Evolutionary conservation across 2,888 invertebrate genomes (phyloP).

Genomic region (Hirtodrosophila alboralis): DNA sequence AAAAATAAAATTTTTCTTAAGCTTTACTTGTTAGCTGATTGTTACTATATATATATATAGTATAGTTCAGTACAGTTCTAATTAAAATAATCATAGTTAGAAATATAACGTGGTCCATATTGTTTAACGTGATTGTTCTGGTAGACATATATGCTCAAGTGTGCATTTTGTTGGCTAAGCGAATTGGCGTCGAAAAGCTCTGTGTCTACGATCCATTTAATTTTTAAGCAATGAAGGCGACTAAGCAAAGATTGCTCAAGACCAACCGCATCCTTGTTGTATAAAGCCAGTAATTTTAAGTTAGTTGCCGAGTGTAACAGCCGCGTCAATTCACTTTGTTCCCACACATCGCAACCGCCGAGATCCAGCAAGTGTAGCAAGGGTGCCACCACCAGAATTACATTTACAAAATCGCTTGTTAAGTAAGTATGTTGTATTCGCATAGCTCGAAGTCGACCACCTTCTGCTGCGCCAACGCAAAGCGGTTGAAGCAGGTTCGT

Average conservation of each 20-base stretch:
- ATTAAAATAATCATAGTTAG: slow-evolving; percentile 20
- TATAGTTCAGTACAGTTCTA: no score
- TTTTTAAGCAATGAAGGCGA: slow-evolving; percentile 23
- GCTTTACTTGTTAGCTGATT: no score
- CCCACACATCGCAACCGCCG: slow-evolving; percentile 42
- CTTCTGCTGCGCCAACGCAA: slow-evolving; percentile 39
- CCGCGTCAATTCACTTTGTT: slow-evolving; percentile 26
- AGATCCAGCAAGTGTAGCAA: slow-evolving; percentile 48
- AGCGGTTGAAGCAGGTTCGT: slow-evolving; percentile 26
- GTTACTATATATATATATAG: no score
- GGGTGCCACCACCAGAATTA: slow-evolving; percentile 32
- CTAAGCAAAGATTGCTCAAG: slow-evolving; percentile 33
- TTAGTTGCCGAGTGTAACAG: slow-evolving; percentile 38
- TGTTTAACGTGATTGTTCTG: slow-evolving; percentile 18
- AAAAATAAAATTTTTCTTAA: no score
- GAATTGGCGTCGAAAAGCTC: slow-evolving; percentile 11
- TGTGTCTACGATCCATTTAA: slow-evolving; percentile 42
- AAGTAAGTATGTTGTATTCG: slow-evolving; percentile 49
- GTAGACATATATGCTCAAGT: slow-evolving; percentile 36
- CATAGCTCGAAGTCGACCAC: slow-evolving; percentile 30
- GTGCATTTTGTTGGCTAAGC: slow-evolving; percentile 26
- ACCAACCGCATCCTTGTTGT: slow-evolving; percentile 28
- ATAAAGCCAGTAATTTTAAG: slow-evolving; percentile 31
- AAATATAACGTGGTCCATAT: slow-evolving; percentile 31
- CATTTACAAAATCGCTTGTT: slow-evolving; percentile 19